A percentile compares a stretch with the other conserved stretches of the same genome.
These are phyloP conservation scores for Brassicogethes aeneus DNA, from an alignment of 2,888 invertebrate species.

Conservation along the genomic window DNA sequence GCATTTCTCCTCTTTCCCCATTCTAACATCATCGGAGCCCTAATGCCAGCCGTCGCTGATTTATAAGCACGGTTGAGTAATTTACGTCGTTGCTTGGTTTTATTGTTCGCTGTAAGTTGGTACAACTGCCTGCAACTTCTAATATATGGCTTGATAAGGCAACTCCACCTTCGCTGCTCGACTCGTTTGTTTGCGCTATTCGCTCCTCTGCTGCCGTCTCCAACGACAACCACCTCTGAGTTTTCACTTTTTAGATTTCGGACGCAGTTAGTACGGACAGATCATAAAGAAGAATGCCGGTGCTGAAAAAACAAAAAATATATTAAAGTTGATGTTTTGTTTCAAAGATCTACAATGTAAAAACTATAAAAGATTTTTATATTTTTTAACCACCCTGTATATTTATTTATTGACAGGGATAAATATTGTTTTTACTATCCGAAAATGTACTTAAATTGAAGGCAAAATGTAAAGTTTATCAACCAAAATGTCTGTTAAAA, in stretches of 20 bases:
- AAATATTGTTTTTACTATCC: no score
- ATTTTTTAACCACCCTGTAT: no score
- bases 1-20: slow-evolving; percentile 1
- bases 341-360: no score
- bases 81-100: slow-evolving; percentile 28
- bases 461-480: no score
- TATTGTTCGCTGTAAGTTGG: slow-evolving; percentile 18
- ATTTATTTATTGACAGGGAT: no score
- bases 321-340: no score
- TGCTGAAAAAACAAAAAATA: no score
- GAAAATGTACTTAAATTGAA: no score
- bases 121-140: slow-evolving; percentile 18
- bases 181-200: no score
- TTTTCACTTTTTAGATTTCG: not conserved
- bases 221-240: not conserved
- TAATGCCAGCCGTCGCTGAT: slow-evolving; percentile 18
- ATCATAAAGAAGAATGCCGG: not conserved
- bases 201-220: no score
- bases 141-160: slow-evolving; percentile 28
- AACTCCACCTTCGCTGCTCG: slow-evolving; percentile 1
- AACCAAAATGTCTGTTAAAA: no score
- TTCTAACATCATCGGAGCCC: slow-evolving; percentile 23
- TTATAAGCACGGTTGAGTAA: slow-evolving; percentile 29
- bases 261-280: not conserved
- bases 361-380: no score